Evolutionary conservation across 2,797 vertebrate species (phyloP), one percentile per base, ranked within the genome.

Genomic region (Brotula barbata): DNA sequence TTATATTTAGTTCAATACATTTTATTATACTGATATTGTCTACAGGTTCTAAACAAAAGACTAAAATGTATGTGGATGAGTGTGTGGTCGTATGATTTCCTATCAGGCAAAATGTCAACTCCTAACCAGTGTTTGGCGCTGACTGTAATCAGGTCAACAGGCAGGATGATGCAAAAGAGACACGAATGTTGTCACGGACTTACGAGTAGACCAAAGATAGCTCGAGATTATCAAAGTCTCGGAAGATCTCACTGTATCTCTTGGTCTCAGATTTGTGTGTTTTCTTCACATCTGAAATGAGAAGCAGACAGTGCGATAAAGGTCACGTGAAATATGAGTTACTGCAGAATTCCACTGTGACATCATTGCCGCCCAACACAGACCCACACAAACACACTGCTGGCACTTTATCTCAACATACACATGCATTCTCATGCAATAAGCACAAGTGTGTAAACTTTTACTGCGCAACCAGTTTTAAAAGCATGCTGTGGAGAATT

Each of bases 171-270:
- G 15, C 3, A 33, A 57, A 44, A 46, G 12, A 37, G 43, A 41
- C 19, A 45, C 0, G 1, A 37, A 5, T 1, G 2, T 45, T 33
- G 33, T 34, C 7, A 20, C 33, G 55, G 78, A 95, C 95, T 64
- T 90, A 97, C 95, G 64, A 52, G 19, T 87, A 84, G 39, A 90
- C 80, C 4, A 96, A 63, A 2, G 91, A 93, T 45, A 97, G 91
- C 33, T 95, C 94, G 0, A 98, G 84, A 73, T 91, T 94, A 58
- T 98, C 96, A 76, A 98, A 90, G 49, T 94, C 93, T 25, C 93
- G 86, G 81, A 97, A 93, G 81, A 97, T 97, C 80, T 97, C 94
- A 63, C 96, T 97, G 90, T 93, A 96, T 44, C 95, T 88, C 77
- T 94, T 95, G 50, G 76, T 79, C 70, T 92, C 86, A 14, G 78